phyloP scores from a whole-genome alignment of 2,888 invertebrate species.

The Eucera pruinosa region DNA sequence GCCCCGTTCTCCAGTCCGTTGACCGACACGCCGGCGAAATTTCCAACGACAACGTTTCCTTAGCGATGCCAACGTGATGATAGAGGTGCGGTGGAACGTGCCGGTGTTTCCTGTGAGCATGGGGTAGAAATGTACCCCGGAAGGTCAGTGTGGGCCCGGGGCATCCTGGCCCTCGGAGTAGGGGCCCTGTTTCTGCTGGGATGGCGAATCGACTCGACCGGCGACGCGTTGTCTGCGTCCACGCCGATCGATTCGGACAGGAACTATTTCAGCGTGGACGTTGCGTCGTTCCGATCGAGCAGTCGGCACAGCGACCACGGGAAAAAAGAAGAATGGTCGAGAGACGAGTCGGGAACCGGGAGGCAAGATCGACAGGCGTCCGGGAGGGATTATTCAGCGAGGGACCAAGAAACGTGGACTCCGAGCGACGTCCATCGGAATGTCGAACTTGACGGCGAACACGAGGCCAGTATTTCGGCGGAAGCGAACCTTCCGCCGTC shows the following conservation, averaged over 20 bases:
- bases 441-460: conserved; percentile 18
- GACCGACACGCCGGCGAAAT: neutral
- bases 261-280: conserved; percentile 27
- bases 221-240: conserved; percentile 51
- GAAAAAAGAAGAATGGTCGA: conserved; percentile 18
- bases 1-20: neutral
- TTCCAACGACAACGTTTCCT: neutral
- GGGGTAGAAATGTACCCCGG: conserved; percentile 82
- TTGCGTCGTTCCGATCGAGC: conserved; percentile 34
- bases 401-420: conserved; percentile 3
- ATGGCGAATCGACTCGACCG: conserved; percentile 40
- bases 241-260: conserved; percentile 35
- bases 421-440: conserved; percentile 8
- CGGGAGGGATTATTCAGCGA: conserved; percentile 28
- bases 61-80: conserved; percentile 34
- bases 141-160: conserved; percentile 76
- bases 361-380: conserved; percentile 19
- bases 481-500: conserved; percentile 10
- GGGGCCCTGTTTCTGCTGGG: conserved; percentile 68
- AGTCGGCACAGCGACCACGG: conserved; percentile 10
- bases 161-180: conserved; percentile 77
- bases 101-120: conserved; percentile 72
- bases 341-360: conserved; percentile 18
- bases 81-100: conserved; percentile 53
- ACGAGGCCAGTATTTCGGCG: too few relatives aligned